phyloP scores from a whole-genome alignment of 2,113 vertebrate genomes.

The Vombatus ursinus region DNA sequence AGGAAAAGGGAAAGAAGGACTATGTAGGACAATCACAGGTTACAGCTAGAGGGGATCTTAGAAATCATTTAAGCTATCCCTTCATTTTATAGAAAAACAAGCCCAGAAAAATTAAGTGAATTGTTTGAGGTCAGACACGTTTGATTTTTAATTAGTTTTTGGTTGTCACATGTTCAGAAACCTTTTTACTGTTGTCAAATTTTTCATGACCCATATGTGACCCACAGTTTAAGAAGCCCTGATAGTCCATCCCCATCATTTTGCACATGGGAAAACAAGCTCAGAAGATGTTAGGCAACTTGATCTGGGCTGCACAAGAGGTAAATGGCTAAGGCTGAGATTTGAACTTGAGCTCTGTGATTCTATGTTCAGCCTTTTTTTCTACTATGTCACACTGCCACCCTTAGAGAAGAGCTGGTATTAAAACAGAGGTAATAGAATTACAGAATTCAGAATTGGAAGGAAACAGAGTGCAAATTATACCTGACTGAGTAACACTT shows the following conservation, averaged over 20 bases:
- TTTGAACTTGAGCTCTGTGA: neutral
- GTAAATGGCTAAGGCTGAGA: neutral
- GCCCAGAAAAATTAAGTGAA: neutral
- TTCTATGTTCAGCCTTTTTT: neutral
- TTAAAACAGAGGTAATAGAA: neutral
- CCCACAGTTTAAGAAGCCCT: no score
- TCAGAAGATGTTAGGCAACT: neutral
- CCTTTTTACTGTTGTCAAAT: no score
- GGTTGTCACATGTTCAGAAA: no score
- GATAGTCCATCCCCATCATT: neutral
- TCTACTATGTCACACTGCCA: neutral
- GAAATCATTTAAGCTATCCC: neutral
- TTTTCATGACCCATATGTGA: no score
- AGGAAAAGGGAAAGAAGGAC: neutral
- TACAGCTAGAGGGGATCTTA: neutral
- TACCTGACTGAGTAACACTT: neutral
- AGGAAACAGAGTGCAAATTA: neutral
- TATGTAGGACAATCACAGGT: neutral
- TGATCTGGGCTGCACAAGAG: neutral
- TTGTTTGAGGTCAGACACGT: neutral
- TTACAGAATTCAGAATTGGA: neutral
- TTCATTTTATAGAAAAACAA: neutral
- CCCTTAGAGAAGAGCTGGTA: neutral
- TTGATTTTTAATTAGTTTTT: no score
- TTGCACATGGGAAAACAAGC: neutral